phyloP scores from a whole-genome alignment of 2,113 vertebrate genomes.

The Corynorhinus townsendii region DNA sequence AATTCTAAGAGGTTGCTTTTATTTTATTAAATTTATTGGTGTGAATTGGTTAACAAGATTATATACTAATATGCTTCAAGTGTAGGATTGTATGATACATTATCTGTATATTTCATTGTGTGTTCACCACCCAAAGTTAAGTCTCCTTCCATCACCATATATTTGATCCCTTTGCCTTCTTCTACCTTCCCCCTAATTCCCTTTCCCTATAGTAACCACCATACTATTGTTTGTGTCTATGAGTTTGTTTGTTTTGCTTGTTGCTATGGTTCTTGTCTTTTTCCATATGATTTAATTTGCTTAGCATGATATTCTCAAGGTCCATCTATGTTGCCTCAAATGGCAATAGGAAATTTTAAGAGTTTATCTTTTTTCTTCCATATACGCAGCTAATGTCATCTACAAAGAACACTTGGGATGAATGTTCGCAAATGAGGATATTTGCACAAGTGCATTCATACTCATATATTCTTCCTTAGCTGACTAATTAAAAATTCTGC shows the following conservation, averaged over 20 bases:
- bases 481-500: conserved; percentile 42
- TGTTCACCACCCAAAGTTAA: not conserved
- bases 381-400: not conserved
- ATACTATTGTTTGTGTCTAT: not conserved
- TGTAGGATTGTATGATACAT: not conserved
- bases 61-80: not conserved
- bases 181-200: not conserved
- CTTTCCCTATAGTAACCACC: not conserved
- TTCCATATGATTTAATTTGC: not conserved
- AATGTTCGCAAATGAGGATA: not conserved
- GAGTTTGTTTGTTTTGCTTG: not conserved
- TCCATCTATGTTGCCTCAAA: not conserved
- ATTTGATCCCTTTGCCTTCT: not conserved
- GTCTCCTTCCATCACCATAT: not conserved
- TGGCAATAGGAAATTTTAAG: not conserved
- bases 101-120: not conserved
- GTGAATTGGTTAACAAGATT: not conserved
- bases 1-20: not conserved
- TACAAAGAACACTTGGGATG: not conserved
- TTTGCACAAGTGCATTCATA: conserved; percentile 30
- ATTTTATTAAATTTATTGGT: not conserved
- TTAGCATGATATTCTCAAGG: not conserved
- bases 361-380: not conserved
- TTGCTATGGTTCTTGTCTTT: too few species aligned
- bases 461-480: not conserved